Conservation (phyloP, 2,888 invertebrate species). For the Craniophora ligustri region DNA sequence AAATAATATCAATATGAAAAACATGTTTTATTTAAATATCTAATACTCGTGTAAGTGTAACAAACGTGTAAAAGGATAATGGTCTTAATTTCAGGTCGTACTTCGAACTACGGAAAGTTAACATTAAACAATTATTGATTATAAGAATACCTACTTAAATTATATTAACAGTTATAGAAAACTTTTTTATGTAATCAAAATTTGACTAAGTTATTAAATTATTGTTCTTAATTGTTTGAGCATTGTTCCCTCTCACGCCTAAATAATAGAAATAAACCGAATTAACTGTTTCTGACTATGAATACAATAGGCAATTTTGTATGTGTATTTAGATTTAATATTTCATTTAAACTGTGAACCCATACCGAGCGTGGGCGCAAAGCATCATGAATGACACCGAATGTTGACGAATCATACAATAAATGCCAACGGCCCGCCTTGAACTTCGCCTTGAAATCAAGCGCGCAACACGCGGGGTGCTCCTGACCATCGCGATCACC, state of each 20-base stretch:
- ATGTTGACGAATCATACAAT: slow-evolving; percentile 80
- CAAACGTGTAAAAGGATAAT: too few species aligned
- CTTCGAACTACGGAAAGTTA: too few species aligned
- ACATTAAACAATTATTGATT: too few species aligned
- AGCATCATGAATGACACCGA: slow-evolving; percentile 57
- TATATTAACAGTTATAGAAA: too few species aligned
- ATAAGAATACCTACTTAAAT: too few species aligned
- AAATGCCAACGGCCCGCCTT: slow-evolving; percentile 88
- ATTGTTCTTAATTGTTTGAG: slow-evolving; percentile 15
- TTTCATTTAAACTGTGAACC: slow-evolving; percentile 53
- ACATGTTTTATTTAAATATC: too few species aligned
- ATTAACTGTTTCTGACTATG: slow-evolving; percentile 12
- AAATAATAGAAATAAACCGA: slow-evolving; percentile 22
- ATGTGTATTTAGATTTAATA: slow-evolving; percentile 37
- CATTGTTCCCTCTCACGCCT: slow-evolving; percentile 19
- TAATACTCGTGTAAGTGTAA: too few species aligned
- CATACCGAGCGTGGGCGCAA: slow-evolving; percentile 51
- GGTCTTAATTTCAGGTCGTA: too few species aligned
- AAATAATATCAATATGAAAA: too few species aligned
- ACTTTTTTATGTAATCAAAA: too few species aligned
- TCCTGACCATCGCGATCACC: slow-evolving; percentile 56
- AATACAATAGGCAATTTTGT: slow-evolving; percentile 46
- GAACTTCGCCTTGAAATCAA: slow-evolving; percentile 78
- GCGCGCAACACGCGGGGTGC: slow-evolving; percentile 68
- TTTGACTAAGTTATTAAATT: slow-evolving; percentile 7